These are phyloP conservation scores for Micromys minutus DNA, from an alignment of 2,113 vertebrate species.

Conservation along the genomic window DNA sequence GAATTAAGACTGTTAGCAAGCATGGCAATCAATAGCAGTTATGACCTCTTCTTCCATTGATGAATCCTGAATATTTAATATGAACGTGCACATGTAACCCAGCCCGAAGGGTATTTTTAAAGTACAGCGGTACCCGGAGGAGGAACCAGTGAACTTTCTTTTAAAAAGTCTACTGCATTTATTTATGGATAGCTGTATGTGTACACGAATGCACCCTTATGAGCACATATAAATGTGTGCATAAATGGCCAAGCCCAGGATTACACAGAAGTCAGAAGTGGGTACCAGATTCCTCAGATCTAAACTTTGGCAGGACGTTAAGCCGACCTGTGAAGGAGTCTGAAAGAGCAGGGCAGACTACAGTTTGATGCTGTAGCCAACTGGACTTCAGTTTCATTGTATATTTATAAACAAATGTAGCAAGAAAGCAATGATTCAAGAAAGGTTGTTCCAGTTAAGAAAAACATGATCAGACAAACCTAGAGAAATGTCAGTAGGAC, in stretches of 20 bases:
- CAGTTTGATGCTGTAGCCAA: neutral
- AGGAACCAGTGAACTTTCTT: neutral
- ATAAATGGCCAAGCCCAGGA: too few relatives aligned
- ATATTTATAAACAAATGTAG: neutral
- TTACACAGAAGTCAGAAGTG: neutral
- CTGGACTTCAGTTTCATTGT: neutral
- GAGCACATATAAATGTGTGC: neutral
- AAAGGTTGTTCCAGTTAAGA: neutral
- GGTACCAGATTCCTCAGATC: neutral
- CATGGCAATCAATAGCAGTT: neutral
- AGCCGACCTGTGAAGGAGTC: neutral
- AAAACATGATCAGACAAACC: neutral
- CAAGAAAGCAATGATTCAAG: neutral
- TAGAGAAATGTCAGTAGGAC: neutral
- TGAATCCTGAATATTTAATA: neutral
- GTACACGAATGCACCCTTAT: neutral
- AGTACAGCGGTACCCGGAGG: neutral
- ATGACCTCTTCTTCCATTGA: neutral
- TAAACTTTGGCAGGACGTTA: neutral
- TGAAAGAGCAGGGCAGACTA: neutral
- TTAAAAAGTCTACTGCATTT: neutral
- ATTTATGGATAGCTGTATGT: neutral
- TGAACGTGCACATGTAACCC: neutral
- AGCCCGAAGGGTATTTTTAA: neutral
- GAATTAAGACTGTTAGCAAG: neutral